Base-by-base conservation (phyloP, 1,140 invertebrate species). In the Apis dorsata region DNA sequence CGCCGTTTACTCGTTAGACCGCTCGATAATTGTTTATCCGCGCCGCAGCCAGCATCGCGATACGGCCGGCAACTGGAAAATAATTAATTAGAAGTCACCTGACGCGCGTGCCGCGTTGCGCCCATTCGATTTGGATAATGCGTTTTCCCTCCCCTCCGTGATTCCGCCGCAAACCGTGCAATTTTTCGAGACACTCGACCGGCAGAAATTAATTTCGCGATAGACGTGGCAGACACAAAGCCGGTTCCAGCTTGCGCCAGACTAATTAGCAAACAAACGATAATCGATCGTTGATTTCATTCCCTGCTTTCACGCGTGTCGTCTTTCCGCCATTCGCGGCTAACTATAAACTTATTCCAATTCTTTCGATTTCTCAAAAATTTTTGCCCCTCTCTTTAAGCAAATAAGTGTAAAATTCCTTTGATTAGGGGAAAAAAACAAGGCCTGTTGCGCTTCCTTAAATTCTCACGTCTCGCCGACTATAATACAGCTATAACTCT, bases 11-110 rank as follows among this genome's bases (percentile, higher is more conserved):
- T 82, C 75, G 81, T 78, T 78, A 72, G 21, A 19, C 55, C 51
- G n/a, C 51, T 49, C 68, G 77, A 79, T 80, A 83, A 79, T 83
- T 83, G 69, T 83, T 83, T 80, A 83, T 72, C 68, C 81, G 68
- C 12, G 44, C 7, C 21, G 11, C 72, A 62, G 81, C 78, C 74
- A 55, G 53, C 44, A 34, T 34, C 57, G 68, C 60, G 76, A 12
- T 21, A 11, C 55, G 72, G 21, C 34, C 28, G 55, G 17, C 55
- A 65, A 59, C 71, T 73, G 74, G 60, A 9, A 57, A 68, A 65
- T 65, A 79, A 83, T 83, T 83, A 79, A 83, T 83, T 79, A 65
- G 59, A 70, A 79, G 76, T 66, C 68, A 63, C 4, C 55, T 24
- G 68, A 68, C 53, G 49, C 70, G 63, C 51, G 79, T 44, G 34